phyloP scores from a whole-genome alignment of 2,797 vertebrate genomes.

The Tangara arthus region DNA sequence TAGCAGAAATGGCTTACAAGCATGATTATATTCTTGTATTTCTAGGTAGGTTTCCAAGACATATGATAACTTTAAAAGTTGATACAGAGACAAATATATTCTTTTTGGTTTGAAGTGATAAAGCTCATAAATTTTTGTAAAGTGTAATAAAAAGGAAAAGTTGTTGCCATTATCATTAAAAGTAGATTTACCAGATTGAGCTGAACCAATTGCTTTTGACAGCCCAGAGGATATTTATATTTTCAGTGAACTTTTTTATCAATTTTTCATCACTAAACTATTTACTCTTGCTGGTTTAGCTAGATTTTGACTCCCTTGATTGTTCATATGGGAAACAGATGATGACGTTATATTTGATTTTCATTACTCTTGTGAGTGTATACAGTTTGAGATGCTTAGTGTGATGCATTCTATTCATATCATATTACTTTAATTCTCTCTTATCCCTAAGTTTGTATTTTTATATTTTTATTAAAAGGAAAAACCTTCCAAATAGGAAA shows the following conservation, averaged over 20 bases:
- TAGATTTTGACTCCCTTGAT: constrained; percentile 65
- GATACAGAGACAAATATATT: constrained; percentile 51
- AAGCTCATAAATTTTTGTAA: constrained; percentile 69
- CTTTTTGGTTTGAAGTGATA: constrained; percentile 55
- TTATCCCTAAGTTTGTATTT: constrained; percentile 49
- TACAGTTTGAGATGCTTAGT: constrained; percentile 18
- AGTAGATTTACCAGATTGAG: constrained; percentile 69
- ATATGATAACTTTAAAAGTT: neutral
- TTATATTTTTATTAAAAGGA: constrained; percentile 53
- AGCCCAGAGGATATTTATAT: constrained; percentile 70
- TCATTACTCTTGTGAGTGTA: constrained; percentile 57
- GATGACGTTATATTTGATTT: constrained; percentile 64
- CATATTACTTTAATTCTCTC: constrained; percentile 42
- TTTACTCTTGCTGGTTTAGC: constrained; percentile 62
- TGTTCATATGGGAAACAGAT: constrained; percentile 64
- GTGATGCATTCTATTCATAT: constrained; percentile 31
- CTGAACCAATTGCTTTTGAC: constrained; percentile 69
- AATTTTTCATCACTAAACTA: constrained; percentile 68
- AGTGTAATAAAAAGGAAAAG: constrained; percentile 72
- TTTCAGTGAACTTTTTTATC: constrained; percentile 65
- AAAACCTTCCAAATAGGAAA: neutral
- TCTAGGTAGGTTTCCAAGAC: constrained; percentile 13
- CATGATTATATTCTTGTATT: neutral
- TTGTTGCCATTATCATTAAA: constrained; percentile 74
- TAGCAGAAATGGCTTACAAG: neutral